Base-by-base conservation (phyloP, 2,113 vertebrate species). In the Cyprinodon variegatus region DNA sequence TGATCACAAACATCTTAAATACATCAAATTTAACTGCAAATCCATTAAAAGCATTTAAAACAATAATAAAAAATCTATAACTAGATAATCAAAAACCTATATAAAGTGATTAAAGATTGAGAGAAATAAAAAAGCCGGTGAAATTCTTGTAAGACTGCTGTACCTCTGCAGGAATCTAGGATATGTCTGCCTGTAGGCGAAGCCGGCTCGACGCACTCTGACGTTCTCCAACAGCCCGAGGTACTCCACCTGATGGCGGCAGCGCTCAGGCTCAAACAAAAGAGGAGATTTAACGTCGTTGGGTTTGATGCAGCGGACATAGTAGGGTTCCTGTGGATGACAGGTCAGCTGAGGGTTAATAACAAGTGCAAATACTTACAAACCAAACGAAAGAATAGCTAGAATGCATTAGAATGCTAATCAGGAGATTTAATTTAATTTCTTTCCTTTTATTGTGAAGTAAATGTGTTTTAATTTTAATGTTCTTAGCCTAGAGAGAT, bases 221-320 rank as follows among this genome's bases (percentile, higher is more conserved):
- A 99, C 95, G 1, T 99, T 99, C 90, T 99, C 97, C 93, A 99
- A 85, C 40, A 99, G 95, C 38, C 98, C 97, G 0, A 99, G 95
- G 83, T 99, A 99, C 61, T 96, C 97, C 7, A 99, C 98, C 91
- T 99, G 98, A 69, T 99, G 98, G 75, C 95, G 92, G 88, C 97
- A 99, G 2, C 97, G 97, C 53, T 97, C 96, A 0, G 94, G 94
- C 14, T 99, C 98, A 11, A 99, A 98, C 14, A 99, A 85, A 70
- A 98, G 95, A 0, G 98, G 96, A 0, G 97, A 99, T 79, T 99
- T 99, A 83, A 96, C 96, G 1, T 99, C 97, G 0, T 99, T 99
- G 83, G 98, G 98, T 80, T 99, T 99, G 89, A 99, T 97, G 93
- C 98, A 99, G 83, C 98, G 97, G 0, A 99, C 97, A 0, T 99